phyloP scores from a whole-genome alignment of 2,888 invertebrate species.

The Mesorhabditis sp. region DNA sequence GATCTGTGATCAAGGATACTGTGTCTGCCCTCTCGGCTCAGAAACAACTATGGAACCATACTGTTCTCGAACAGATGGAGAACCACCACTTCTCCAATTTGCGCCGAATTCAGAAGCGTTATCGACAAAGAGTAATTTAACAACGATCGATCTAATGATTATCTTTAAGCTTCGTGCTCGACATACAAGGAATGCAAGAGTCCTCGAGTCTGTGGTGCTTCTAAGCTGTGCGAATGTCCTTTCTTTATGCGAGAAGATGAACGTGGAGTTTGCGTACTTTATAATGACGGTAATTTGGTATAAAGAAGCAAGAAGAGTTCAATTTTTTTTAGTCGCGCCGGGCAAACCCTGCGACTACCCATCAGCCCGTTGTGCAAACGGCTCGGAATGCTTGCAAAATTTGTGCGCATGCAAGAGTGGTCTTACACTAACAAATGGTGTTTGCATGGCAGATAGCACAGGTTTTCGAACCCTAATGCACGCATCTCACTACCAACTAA shows the following conservation, averaged over 20 bases:
- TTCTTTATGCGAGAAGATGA: conserved; percentile 24
- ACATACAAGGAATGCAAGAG: conserved; percentile 21
- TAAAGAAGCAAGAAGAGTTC: background rate
- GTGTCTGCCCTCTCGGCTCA: conserved; percentile 27
- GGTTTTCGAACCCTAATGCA: too few relatives aligned
- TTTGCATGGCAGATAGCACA: too few relatives aligned
- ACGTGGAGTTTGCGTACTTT: conserved; percentile 20
- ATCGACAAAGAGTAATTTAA: background rate
- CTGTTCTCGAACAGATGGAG: background rate
- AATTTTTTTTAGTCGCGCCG: background rate
- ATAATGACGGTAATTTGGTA: background rate
- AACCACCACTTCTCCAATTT: background rate
- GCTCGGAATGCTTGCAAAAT: background rate
- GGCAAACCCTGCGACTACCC: background rate
- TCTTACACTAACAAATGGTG: background rate
- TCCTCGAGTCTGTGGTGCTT: conserved; percentile 22
- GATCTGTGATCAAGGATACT: conserved; percentile 26
- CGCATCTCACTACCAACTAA: background rate
- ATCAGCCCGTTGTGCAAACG: conserved; percentile 1
- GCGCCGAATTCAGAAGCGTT: background rate
- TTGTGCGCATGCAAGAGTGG: background rate
- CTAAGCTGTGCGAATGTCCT: conserved; percentile 25
- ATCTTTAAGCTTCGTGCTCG: conserved; percentile 13
- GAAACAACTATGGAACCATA: conserved; percentile 9
- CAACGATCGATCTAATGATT: background rate